Base-by-base conservation (phyloP, 2,113 vertebrate genomes). In the Coryphaenoides rupestris region DNA sequence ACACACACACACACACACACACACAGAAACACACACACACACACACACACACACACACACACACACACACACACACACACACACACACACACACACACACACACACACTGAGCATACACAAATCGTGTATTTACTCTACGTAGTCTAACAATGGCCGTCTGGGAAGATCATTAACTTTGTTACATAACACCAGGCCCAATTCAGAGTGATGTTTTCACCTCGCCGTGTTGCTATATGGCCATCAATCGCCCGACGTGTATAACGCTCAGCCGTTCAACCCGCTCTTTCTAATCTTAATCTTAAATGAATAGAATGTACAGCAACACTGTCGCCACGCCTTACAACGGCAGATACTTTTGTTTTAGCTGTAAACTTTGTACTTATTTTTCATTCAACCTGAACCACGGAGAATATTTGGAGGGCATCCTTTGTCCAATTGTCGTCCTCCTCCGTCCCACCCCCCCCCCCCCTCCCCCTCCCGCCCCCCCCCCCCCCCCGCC, bases 91-190 rank as follows among this genome's bases (percentile, higher is more conserved):
- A n/a, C n/a, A n/a, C n/a, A n/a, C n/a, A n/a, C n/a, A 53, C n/a
- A 40, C 33, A 6, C 26, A 58, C 15, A 26, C 19, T 19, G 17
- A 2, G 62, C 40, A 46, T 23, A 66, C 56, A 49, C 58, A 59
- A 58, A 46, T 61, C 3, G 17, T 21, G 33, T 15, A 33, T 6
- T 49, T 55, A 23, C 77, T 74, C 73, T 68, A 69, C 72, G 74
- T n/a, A 68, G 69, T 68, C 66, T 61, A 17, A 22, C 56, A 21
- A 26, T 40, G 53, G 21, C 52, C 75, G 62, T 72, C 62, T 22
- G 60, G 71, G 77, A 76, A 80, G 86, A 89, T 87, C 78, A 87
- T 86, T 84, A 84, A 87, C 78, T 47, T 16, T 49, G 59, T 87
- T 86, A 76, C 63, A 45, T 83, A 85, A 87, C 62, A 62, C 19